These are phyloP conservation scores for Nomada ferruginata DNA, from an alignment of 2,888 invertebrate genomes.

Conservation along the genomic window DNA sequence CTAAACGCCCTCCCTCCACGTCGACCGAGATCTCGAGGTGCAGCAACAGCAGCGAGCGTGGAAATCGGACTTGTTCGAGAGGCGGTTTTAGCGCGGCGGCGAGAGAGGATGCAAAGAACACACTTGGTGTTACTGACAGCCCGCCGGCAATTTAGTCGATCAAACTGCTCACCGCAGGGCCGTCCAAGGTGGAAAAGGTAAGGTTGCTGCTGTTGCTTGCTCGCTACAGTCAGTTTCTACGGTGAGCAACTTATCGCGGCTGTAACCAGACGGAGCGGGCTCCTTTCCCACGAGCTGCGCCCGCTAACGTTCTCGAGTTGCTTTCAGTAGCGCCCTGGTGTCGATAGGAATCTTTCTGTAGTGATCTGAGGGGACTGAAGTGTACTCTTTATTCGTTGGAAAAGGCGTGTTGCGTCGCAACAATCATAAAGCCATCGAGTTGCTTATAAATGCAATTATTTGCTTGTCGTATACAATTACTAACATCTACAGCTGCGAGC, in stretches of 20 bases:
- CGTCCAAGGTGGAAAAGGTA: constrained; percentile 59
- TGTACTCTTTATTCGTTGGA: too few species aligned
- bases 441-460: too few species aligned
- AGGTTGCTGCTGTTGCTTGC: constrained; percentile 18
- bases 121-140: constrained; percentile 63
- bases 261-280: constrained; percentile 30
- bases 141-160: constrained; percentile 68
- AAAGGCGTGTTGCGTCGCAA: too few species aligned
- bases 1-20: neutral
- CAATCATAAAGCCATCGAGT: too few species aligned
- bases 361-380: too few species aligned
- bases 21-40: constrained; percentile 1
- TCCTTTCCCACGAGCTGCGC: constrained; percentile 68
- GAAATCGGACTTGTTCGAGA: constrained; percentile 62
- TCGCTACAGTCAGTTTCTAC: constrained; percentile 24
- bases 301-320: constrained; percentile 30
- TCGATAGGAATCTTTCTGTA: too few species aligned
- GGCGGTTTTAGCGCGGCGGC: constrained; percentile 47
- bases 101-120: constrained; percentile 66
- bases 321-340: neutral
- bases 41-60: constrained; percentile 11
- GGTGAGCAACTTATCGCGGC: constrained; percentile 8
- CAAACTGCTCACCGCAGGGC: constrained; percentile 67
- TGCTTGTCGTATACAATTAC: too few species aligned
- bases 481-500: too few species aligned